These are phyloP conservation scores for Sclerurus mexicanus DNA, from an alignment of 2,113 vertebrate species.

Conservation along the genomic window DNA sequence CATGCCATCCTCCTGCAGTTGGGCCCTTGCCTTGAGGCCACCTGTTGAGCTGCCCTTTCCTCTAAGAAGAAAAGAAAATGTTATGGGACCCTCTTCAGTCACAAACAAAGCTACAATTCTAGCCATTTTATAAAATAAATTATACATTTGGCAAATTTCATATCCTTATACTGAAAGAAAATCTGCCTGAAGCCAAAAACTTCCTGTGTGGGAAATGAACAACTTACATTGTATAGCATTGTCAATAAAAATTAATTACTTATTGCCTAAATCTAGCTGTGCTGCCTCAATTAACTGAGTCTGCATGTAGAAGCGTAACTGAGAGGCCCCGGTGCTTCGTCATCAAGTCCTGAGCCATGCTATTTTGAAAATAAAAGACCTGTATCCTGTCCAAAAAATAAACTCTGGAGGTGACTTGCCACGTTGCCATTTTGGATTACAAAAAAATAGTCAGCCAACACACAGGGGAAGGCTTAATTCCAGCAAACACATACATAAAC, in stretches of 20 bases:
- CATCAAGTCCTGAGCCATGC: conserved; percentile 12
- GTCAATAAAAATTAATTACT: conserved; percentile 55
- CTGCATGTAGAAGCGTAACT: background rate
- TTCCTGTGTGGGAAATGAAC: conserved; percentile 15
- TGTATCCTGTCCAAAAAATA: conserved; percentile 65
- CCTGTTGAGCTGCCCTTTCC: background rate
- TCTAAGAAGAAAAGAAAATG: background rate
- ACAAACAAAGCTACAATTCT: background rate
- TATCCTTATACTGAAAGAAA: conserved; percentile 13
- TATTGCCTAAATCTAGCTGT: conserved; percentile 14
- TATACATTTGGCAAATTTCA: conserved; percentile 2
- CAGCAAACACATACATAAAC: conserved; percentile 72
- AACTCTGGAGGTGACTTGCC: conserved; percentile 31
- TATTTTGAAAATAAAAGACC: conserved; percentile 57
- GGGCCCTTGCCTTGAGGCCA: background rate
- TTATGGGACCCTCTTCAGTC: background rate
- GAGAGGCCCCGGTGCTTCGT: conserved; percentile 26
- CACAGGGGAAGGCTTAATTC: conserved; percentile 66
- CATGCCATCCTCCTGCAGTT: background rate
- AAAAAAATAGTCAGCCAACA: conserved; percentile 14
- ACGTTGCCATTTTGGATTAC: conserved; percentile 54
- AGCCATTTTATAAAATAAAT: background rate
- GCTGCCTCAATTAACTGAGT: background rate
- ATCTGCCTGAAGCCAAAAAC: conserved; percentile 20
- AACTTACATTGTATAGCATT: background rate